A percentile compares a stretch with the other conserved stretches of the same genome.
Evolutionary conservation across 2,888 invertebrate genomes (phyloP).

Genomic region (Plagodis dolabraria): DNA sequence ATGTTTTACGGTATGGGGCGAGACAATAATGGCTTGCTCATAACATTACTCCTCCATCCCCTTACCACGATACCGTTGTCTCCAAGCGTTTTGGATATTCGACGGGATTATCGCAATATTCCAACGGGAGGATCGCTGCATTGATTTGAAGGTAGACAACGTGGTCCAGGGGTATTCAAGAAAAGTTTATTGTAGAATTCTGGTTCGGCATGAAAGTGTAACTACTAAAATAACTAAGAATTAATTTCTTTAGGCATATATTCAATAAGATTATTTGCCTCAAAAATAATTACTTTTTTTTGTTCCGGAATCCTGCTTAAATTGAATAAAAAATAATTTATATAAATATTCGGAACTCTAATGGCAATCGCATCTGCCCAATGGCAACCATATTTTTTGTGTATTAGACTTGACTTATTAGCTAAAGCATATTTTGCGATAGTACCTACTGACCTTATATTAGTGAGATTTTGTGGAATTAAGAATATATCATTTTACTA

Average conservation of each 20-base stretch:
- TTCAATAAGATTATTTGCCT: constrained; percentile 25
- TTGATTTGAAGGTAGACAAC: constrained; percentile 33
- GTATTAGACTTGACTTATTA: too few relatives aligned
- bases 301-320: too few relatives aligned
- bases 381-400: too few relatives aligned
- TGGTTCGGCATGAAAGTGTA: constrained; percentile 62
- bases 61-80: constrained; percentile 68
- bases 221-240: constrained; percentile 59
- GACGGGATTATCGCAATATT: constrained; percentile 33
- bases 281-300: too few relatives aligned
- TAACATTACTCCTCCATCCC: constrained; percentile 83
- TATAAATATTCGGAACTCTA: too few relatives aligned
- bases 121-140: constrained; percentile 5
- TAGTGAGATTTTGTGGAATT: too few relatives aligned
- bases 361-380: too few relatives aligned
- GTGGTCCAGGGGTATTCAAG: constrained; percentile 64
- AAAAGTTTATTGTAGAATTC: constrained; percentile 61
- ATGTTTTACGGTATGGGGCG: constrained; percentile 85
- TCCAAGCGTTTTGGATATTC: constrained; percentile 55
- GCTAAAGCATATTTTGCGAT: too few relatives aligned
- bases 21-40: constrained; percentile 85
- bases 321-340: too few relatives aligned
- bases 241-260: constrained; percentile 59
- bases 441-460: too few relatives aligned
- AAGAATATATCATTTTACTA: too few relatives aligned